Evolutionary conservation across 2,113 vertebrate species (phyloP), one percentile per base, ranked within the genome.

Genomic region (Cinclus mexicanus): DNA sequence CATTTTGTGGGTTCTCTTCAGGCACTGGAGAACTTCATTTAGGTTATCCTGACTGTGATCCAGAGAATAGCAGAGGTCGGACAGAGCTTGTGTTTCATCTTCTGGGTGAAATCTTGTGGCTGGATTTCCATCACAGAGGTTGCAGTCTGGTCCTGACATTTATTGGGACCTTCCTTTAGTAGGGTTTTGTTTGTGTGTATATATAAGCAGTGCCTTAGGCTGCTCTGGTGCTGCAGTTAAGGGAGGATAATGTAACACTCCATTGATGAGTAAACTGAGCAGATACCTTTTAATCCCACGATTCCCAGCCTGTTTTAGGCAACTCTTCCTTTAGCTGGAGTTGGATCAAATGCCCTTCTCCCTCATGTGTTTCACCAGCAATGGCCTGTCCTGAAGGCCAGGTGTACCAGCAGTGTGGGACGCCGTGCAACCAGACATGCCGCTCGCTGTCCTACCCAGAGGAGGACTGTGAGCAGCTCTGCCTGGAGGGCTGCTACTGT

Each of bases 401-500:
- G 95, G 96, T 98, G 65, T 99, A 99, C 74, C 97, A 95, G 89
- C 97, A 98, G 79, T 99, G 99, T 64, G 99, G 99, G 50, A 98
- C 61, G 1, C 83, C 97, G 0, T 99, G 99, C 94, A 99, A 99
- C 86, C 98, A 98, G 92, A 99, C 98, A 3, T 99, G 99, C 86
- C 97, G 97, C 5, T 98, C 99, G 25, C 97, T 99, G 11, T 99
- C 99, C 7, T 95, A 98, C 47, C 98, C 98, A 1, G 99, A 99
- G 12, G 97, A 97, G 15, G 94, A 97, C 15, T 98, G 98, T 39
- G 94, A 81, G 17, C 98, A 98, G 19, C 75, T 93, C 69, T 99
- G 99, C 31, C 95, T 99, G 53, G 99, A 99, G 85, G 99, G 99
- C 22, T 99, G 99, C 84, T 99, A 98, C 95, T 99, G 99, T 57